A percentile compares a stretch with the other conserved stretches of the same genome.
Conservation (phyloP, 2,797 vertebrate genomes). For the Falco berigora region DNA sequence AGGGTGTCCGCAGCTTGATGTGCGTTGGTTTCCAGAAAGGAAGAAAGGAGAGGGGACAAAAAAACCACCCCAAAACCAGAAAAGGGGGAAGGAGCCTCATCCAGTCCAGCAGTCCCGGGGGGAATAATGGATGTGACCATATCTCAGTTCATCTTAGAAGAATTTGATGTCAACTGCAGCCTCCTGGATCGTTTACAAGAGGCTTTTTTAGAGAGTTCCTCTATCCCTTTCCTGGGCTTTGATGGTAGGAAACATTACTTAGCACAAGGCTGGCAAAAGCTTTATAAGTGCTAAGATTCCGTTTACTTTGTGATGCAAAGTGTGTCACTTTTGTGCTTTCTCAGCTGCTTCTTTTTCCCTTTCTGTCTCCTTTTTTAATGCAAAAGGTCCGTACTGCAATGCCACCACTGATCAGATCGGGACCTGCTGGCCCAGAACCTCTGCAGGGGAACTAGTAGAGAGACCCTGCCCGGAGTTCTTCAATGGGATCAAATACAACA, state of each 20-base stretch:
- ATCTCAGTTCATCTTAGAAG: slow-evolving; percentile 75
- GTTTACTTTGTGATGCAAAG: slow-evolving; percentile 31
- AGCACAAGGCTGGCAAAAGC: not conserved
- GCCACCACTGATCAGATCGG: slow-evolving; percentile 94
- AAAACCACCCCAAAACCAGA: not conserved
- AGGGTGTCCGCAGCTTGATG: not conserved
- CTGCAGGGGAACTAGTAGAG: slow-evolving; percentile 85
- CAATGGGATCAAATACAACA: slow-evolving; percentile 98
- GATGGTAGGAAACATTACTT: slow-evolving; percentile 79
- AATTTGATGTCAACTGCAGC: slow-evolving; percentile 91
- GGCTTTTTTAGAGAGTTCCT: slow-evolving; percentile 80
- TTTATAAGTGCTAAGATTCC: not conserved
- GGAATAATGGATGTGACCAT: slow-evolving; percentile 68
- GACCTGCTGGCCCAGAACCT: slow-evolving; percentile 94
- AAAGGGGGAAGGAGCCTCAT: not conserved
- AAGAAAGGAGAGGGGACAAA: not conserved
- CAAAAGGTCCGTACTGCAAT: slow-evolving; percentile 86
- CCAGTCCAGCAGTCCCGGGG: slow-evolving; percentile 4
- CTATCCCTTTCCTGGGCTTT: slow-evolving; percentile 75
- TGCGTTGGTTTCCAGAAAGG: not conserved
- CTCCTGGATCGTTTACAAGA: slow-evolving; percentile 80
- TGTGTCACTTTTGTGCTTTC: not conserved
- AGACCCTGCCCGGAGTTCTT: slow-evolving; percentile 94
- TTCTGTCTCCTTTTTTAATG: not conserved
- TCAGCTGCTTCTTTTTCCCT: not conserved